phyloP scores from a whole-genome alignment of 2,113 vertebrate genomes.

The Myotis yumanensis region DNA sequence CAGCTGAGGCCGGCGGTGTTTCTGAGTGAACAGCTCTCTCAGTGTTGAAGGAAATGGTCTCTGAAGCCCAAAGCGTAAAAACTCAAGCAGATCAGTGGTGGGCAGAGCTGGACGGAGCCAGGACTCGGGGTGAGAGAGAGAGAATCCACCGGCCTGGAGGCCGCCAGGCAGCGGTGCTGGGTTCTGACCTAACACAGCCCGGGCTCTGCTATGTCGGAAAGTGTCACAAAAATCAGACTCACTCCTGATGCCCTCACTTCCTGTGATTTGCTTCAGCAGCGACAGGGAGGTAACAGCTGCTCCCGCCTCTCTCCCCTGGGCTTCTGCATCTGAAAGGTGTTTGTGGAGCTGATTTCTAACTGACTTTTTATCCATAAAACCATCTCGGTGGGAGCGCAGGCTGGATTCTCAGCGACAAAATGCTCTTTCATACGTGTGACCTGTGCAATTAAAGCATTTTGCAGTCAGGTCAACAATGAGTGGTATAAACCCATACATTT shows the following conservation, averaged over 20 bases:
- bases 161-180: not conserved
- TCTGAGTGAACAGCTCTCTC: not conserved
- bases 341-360: not conserved
- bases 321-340: not conserved
- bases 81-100: not conserved
- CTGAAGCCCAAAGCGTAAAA: not conserved
- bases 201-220: not conserved
- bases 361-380: not conserved
- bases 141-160: not conserved
- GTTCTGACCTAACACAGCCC: not conserved
- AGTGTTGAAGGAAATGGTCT: not conserved
- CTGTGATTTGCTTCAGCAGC: not conserved
- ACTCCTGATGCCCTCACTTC: not conserved
- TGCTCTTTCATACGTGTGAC: not conserved
- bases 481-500: not conserved
- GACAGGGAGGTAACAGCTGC: not conserved
- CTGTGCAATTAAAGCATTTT: not conserved
- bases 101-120: not conserved
- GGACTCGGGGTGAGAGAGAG: not conserved
- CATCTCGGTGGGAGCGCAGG: not conserved
- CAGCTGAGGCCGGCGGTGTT: not conserved
- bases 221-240: not conserved
- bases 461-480: not conserved
- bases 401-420: not conserved
- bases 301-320: accelerated